These are phyloP conservation scores for Eulacestoma nigropectus DNA, from an alignment of 2,113 vertebrate species.

Conservation along the genomic window DNA sequence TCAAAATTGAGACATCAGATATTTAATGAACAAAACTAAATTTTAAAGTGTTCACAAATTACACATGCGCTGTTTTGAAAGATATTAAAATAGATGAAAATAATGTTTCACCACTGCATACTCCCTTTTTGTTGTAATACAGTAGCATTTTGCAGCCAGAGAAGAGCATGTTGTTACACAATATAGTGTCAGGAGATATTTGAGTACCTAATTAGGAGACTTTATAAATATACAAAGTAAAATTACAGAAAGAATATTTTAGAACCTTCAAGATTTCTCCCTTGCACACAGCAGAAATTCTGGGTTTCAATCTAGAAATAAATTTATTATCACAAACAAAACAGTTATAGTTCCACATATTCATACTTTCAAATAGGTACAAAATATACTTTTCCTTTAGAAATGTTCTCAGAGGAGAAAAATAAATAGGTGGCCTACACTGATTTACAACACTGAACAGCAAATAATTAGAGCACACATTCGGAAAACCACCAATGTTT, in stretches of 20 bases:
- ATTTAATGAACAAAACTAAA: neutral
- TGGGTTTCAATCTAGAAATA: neutral
- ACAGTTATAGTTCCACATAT: neutral
- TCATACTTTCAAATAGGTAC: neutral
- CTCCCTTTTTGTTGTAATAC: neutral
- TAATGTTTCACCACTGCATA: neutral
- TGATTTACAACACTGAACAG: neutral
- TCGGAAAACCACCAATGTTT: neutral
- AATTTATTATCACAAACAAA: neutral
- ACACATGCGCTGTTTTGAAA: accelerated
- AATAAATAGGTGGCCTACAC: neutral
- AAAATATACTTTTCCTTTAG: neutral
- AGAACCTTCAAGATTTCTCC: neutral
- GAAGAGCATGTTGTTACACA: neutral
- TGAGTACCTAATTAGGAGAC: neutral
- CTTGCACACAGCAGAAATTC: neutral
- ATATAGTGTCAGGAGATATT: neutral
- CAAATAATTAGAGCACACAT: neutral
- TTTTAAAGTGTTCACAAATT: neutral
- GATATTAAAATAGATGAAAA: neutral
- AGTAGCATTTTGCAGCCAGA: neutral
- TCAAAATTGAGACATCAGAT: neutral
- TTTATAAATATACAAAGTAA: neutral
- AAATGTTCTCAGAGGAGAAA: neutral
- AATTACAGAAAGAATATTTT: neutral